A percentile compares a stretch with the other conserved stretches of the same genome.
Evolutionary conservation across 2,888 invertebrate genomes (phyloP).

Genomic region (Ophioninae sp.): DNA sequence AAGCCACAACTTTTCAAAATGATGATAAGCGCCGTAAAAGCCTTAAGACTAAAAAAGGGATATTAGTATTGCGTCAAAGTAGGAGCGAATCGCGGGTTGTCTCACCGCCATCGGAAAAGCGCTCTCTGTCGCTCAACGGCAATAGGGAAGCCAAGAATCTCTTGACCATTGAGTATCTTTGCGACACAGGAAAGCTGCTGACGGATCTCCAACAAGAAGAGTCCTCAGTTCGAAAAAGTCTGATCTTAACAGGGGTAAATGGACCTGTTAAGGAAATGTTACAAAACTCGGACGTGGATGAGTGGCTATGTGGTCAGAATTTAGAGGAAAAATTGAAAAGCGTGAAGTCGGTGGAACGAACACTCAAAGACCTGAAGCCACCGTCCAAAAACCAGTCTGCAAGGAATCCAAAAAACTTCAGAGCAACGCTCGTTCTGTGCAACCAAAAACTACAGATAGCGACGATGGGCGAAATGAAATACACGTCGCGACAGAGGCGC

Average conservation of each 20-base stretch:
- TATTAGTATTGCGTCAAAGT: no score
- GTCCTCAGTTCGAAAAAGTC: not conserved
- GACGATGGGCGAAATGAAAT: slow-evolving; percentile 16
- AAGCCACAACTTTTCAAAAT: no score
- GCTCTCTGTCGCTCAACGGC: not conserved
- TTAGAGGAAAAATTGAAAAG: slow-evolving; percentile 18
- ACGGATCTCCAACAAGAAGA: not conserved
- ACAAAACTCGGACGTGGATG: slow-evolving; percentile 9
- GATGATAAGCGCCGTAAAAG: no score
- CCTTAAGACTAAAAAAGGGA: no score
- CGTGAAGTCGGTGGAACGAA: slow-evolving; percentile 12
- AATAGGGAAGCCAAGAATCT: not conserved
- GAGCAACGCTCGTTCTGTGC: slow-evolving; percentile 13
- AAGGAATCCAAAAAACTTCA: slow-evolving; percentile 36
- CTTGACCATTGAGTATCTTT: not conserved
- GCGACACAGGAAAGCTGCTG: not conserved
- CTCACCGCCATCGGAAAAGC: not conserved
- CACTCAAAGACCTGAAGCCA: slow-evolving; percentile 30
- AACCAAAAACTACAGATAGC: slow-evolving; percentile 7
- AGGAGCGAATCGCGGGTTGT: not conserved
- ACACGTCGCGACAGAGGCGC: slow-evolving; percentile 15
- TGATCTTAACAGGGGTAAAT: not conserved
- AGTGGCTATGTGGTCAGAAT: slow-evolving; percentile 35
- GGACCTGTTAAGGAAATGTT: slow-evolving; percentile 16
- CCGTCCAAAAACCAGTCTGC: not conserved